Evolutionary conservation across 2,888 invertebrate genomes (phyloP), one percentile per base, ranked within the genome.

Genomic region (Sesia apiformis): DNA sequence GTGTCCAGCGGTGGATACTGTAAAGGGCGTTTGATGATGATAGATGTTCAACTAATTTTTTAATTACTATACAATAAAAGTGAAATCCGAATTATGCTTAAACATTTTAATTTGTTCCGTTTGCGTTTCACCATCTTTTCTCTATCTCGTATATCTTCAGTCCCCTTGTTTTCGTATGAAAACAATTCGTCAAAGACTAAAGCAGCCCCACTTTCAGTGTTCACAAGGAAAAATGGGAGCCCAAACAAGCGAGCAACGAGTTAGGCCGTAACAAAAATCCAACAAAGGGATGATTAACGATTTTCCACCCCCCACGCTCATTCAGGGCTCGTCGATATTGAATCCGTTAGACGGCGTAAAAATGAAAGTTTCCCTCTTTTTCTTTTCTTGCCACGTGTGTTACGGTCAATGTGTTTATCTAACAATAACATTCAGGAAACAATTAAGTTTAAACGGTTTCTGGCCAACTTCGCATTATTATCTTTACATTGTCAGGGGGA

Each of bases 251-350:
- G 81, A 81, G 84, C 84, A 88, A 87, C 86, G 84, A 89, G 87
- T 89, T 88, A 89, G 85, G 77, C 82, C 77, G 83, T 86, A 84
- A 86, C 88, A 87, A 86, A 88, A 89, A 87, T 88, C 85, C 84
- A 86, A 88, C 87, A 89, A 88, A 86, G 85, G 86, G 73, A 89
- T 89, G 89, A 89, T 88, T 89, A 89, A 89, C 89, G 88, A 84
- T 87, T 86, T 85, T 83, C 81, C 73, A 78, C 74, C 79, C 83
- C 78, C 76, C 78, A 73, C 78, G 81, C 85, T 88, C 85, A 88
- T 88, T 88, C 87, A 85, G 84, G 83, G 80, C 78, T 75, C 83
- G 84, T 81, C 87, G 86, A 87, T 89, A 89, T 89, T 89, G 88
- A 88, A 88, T 87, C 85, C 85, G 84, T 81, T 85, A 84, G 86